Percentiles rank a stretch among this genome's conserved stretches.
Evolutionary conservation across 2,113 vertebrate species (phyloP).

Genomic region (Chaetorhynchus papuensis): DNA sequence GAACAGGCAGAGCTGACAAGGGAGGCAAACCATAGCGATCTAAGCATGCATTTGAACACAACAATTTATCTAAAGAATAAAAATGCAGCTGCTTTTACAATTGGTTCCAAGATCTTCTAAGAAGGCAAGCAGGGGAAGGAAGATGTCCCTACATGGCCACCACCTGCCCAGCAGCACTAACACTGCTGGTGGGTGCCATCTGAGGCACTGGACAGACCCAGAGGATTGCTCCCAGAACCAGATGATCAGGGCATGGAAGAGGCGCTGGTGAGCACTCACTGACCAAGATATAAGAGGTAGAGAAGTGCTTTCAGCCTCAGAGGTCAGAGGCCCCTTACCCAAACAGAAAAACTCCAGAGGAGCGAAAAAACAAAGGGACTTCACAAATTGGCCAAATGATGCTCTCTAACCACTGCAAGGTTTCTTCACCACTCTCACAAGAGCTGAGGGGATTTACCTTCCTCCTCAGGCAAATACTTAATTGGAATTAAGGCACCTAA

Average conservation of each 20-base stretch:
- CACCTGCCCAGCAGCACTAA: background rate
- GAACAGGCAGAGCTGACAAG: background rate
- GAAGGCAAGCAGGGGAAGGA: background rate
- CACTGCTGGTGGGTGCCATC: fast-evolving
- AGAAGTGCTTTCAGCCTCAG: background rate
- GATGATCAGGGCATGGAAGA: background rate
- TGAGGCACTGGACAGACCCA: no score
- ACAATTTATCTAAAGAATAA: background rate
- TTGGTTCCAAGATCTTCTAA: background rate
- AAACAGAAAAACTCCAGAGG: background rate
- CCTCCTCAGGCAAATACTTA: background rate
- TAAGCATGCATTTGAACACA: background rate
- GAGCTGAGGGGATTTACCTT: background rate
- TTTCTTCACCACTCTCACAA: background rate
- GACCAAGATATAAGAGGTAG: background rate
- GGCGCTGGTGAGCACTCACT: background rate
- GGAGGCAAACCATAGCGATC: background rate
- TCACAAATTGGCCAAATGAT: background rate
- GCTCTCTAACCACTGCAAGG: background rate
- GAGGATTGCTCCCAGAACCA: background rate
- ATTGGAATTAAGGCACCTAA: background rate
- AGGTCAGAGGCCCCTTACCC: background rate
- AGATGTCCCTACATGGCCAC: background rate
- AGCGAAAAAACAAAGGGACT: background rate
- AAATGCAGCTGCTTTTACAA: background rate